Base-by-base conservation (phyloP, 2,797 vertebrate species). In the Heteromormyrus szaboi region DNA sequence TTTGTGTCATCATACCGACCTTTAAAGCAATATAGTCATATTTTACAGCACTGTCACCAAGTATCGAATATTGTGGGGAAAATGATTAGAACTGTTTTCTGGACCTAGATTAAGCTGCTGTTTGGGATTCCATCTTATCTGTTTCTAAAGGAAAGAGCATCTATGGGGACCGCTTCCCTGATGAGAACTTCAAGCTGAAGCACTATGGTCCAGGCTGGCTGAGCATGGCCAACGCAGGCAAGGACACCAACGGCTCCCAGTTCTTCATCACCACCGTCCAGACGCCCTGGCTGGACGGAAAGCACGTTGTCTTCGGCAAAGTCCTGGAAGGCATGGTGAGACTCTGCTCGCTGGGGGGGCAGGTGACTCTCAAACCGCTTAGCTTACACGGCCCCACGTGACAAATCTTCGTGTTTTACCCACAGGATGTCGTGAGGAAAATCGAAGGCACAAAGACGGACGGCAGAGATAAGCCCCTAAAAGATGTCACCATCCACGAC, bases 131-230 rank as follows among this genome's bases (percentile, higher is more conserved):
- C 14, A 41, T 37, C 14, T 6, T 25, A 17, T 41, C 12, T 53
- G 44, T 2, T 41, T 14, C 33, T 54, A 1, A 92, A 99, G 98
- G 98, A 2, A 99, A 99, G 93, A 99, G 98, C 88, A 99, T 99
- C 93, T 99, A 99, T 0, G 98, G 98, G 0, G 98, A 99, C 41
- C 97, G 97, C 48, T 99, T 99, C 91, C 97, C 98, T 0, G 98
- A 99, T 0, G 98, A 99, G 95, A 99, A 99, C 96, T 99, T 99
- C 95, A 99, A 99, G 94, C 96, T 99, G 95, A 99, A 99, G 94
- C 98, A 99, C 90, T 98, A 98, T 0, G 97, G 97, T 1, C 90
- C 97, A 0, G 96, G 97, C 65, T 99, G 98, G 98, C 95, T 99
- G 89, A 99, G 98, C 95, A 99, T 99, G 98, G 98, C 98, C 85